Conservation (phyloP, 2,888 invertebrate species). For the Lacanobia wlatinum region DNA sequence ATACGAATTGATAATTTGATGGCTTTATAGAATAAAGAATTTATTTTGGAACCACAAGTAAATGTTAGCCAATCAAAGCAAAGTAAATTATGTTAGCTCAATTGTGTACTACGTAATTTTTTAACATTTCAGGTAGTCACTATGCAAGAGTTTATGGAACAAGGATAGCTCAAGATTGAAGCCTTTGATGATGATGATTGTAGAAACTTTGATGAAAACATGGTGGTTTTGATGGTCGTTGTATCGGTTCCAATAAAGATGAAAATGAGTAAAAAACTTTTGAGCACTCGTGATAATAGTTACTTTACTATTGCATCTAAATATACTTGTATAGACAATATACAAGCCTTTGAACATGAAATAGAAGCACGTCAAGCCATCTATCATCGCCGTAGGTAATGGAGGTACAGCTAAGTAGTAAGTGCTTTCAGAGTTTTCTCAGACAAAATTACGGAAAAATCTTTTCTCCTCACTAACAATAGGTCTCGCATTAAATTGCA, state of each 20-base stretch:
- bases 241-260: background rate
- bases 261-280: background rate
- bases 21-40: slow-evolving; percentile 16
- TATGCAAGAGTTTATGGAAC: no score
- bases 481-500: slow-evolving; percentile 80
- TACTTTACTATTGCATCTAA: background rate
- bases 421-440: slow-evolving; percentile 68
- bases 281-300: background rate
- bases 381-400: slow-evolving; percentile 56
- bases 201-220: background rate
- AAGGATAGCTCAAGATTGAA: background rate
- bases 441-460: slow-evolving; percentile 77
- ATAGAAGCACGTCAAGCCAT: slow-evolving; percentile 39
- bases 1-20: slow-evolving; percentile 45
- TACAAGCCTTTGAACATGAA: slow-evolving; percentile 22
- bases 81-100: background rate
- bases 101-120: background rate
- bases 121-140: background rate
- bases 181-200: no score
- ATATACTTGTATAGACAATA: slow-evolving; percentile 2
- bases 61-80: background rate
- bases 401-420: slow-evolving; percentile 62
- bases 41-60: slow-evolving; percentile 2
- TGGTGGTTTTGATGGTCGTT: background rate
- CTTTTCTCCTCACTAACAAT: slow-evolving; percentile 80